phyloP scores from a whole-genome alignment of 2,888 invertebrate species.

The Andrena hattorfiana region DNA sequence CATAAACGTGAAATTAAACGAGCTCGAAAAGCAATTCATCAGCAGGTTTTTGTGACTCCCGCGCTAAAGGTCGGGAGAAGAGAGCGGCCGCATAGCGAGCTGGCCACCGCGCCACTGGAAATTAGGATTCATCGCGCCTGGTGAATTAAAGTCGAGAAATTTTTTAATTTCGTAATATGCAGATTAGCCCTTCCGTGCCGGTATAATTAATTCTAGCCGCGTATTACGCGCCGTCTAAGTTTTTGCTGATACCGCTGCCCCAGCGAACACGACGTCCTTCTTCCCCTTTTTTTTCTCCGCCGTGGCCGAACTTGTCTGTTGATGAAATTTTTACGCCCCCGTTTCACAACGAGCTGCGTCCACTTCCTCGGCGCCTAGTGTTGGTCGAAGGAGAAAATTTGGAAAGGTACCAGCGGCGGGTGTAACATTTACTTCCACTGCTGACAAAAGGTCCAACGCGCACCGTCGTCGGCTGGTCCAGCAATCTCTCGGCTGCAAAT shows the following conservation, averaged over 20 bases:
- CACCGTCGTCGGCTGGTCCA: neutral
- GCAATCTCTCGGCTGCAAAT: neutral
- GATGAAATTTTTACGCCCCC: slow-evolving; percentile 75
- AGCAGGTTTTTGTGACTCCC: slow-evolving; percentile 3
- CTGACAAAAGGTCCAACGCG: too few species aligned
- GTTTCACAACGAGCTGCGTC: slow-evolving; percentile 9
- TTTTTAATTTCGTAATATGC: slow-evolving; percentile 79
- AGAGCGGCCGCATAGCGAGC: neutral
- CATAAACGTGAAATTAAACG: slow-evolving; percentile 20
- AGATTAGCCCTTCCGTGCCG: slow-evolving; percentile 71
- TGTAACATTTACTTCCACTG: too few species aligned
- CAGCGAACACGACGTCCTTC: slow-evolving; percentile 3
- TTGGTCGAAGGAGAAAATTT: too few species aligned
- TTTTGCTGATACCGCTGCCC: slow-evolving; percentile 40
- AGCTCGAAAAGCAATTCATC: slow-evolving; percentile 32
- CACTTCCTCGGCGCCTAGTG: too few species aligned
- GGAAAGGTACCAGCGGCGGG: too few species aligned
- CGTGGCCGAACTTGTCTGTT: slow-evolving; percentile 49
- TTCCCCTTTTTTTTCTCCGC: neutral
- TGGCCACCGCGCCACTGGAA: slow-evolving; percentile 51
- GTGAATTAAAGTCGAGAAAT: slow-evolving; percentile 75
- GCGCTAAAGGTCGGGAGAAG: neutral
- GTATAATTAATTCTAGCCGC: slow-evolving; percentile 77
- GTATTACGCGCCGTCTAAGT: slow-evolving; percentile 66
- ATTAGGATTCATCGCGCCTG: slow-evolving; percentile 75